Evolutionary conservation across 2,888 invertebrate genomes (phyloP), one percentile per base, ranked within the genome.

Genomic region (Drosophila anomelani): DNA sequence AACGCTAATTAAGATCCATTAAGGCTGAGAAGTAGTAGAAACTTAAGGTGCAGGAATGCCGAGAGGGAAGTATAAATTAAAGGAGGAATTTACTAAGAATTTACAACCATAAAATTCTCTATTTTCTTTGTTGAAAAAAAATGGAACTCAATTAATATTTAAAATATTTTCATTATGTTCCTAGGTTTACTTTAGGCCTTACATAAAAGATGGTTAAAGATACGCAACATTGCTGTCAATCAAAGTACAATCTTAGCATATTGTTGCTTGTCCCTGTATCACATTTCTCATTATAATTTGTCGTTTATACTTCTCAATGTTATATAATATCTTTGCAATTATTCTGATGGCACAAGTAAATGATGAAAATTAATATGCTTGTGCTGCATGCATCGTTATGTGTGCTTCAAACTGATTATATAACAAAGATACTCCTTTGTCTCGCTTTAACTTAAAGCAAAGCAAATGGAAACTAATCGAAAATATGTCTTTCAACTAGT

Each of bases 1-100:
- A 34, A 29, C 34, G 51, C 59, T 83, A 83, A 83, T 83, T 79
- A 83, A 59, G 57, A 55, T 20, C 39, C 39, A 59, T n/a, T 12
- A 17, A 34, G 32, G 15, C 38, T 10, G 12, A 9, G 53, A 32
- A 34, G 12, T 12, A 29, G 3, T 23, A 32, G 13, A 9, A 34
- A 60, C 43, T 43, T 23, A 26, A 55, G 34, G 32, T 54, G 7
- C 9, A 9, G 34, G 5, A 15, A 9, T 34, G 13, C 20, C 15
- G 3, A 8, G 15, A 34, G 13, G 15, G 9, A 34, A 17, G 15
- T 32, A 4, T 3, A 8, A 34, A 17, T 9, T 20, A 20, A 51
- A 34, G 4, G 2, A 20, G 4, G 17, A 4, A 13, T 32, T 32
- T 4, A 2, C 23, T 17, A 2, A 8, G 13, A 20, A 34, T 20